Evolutionary conservation across 2,888 invertebrate species (phyloP).

Genomic region (Trilocha varians): DNA sequence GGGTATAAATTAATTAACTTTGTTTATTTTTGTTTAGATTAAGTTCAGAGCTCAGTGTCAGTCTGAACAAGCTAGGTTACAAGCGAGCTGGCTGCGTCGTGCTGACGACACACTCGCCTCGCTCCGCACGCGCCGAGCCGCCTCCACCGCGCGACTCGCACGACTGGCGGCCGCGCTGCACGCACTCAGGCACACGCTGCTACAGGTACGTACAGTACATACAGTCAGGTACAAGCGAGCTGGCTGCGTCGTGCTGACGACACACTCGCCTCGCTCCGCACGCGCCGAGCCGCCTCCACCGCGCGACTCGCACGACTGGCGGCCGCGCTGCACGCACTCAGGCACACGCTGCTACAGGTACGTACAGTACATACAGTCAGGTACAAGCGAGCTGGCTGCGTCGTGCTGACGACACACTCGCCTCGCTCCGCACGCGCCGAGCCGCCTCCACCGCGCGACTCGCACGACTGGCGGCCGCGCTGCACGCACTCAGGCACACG

Average conservation of each 20-base stretch:
- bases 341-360: slow-evolving; percentile 89
- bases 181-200: slow-evolving; percentile 86
- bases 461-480: slow-evolving; percentile 85
- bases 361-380: no score
- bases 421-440: slow-evolving; percentile 85
- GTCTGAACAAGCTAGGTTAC: slow-evolving; percentile 86
- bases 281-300: slow-evolving; percentile 84
- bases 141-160: slow-evolving; percentile 84
- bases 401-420: slow-evolving; percentile 84
- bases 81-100: slow-evolving; percentile 85
- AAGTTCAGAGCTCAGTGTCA: slow-evolving; percentile 89
- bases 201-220: no score
- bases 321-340: slow-evolving; percentile 83
- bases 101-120: slow-evolving; percentile 84
- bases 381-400: slow-evolving; percentile 87
- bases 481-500: slow-evolving; percentile 87
- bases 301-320: slow-evolving; percentile 88
- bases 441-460: slow-evolving; percentile 86
- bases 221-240: slow-evolving; percentile 84
- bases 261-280: slow-evolving; percentile 84
- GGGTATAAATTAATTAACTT: background rate
- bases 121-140: slow-evolving; percentile 85
- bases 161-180: slow-evolving; percentile 87
- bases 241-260: slow-evolving; percentile 85
- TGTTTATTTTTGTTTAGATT: slow-evolving; percentile 38